Base-by-base conservation (phyloP, 2,888 invertebrate genomes). In the Lithophane socia region DNA sequence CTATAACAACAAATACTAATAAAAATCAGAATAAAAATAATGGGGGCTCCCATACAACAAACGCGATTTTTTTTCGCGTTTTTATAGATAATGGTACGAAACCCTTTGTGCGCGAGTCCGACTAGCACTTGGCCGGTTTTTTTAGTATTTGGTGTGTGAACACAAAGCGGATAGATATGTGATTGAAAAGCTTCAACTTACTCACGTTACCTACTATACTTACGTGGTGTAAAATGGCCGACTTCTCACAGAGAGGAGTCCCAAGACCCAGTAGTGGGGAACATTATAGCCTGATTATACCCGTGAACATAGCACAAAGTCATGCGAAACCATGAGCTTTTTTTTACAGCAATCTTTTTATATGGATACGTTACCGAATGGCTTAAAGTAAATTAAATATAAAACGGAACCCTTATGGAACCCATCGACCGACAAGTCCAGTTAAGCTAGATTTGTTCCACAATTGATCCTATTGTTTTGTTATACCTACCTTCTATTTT, bases 371-470 rank as follows among this genome's bases (percentile, higher is more conserved):
- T 29, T 49, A 16, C 21, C 49, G 3, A 52, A 54, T 29, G 10
- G 37, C 1, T 72, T 72, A 72, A 58, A 72, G 47, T 58, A 49
- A 49, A 76, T 42, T 24, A 54, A 77, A 69, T 54, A 61, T 78
- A 18, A 63, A 79, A 70, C 13, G 18, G 21, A 68, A 42, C n/a
- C 18, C 37, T 49, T 42, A 56, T 0, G 18, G n/a, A 2, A 78
- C 44, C 37, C 2, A 52, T 49, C 3, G 13, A 75, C 18, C 29
- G 16, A n/a, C 4, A 56, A 69, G 37, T 56, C 18, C 13, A 29
- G 61, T 42, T 63, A 79, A 79, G 24, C 70, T 18, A 29, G n/a
- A 56, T 79, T 70, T 56, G 8, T 44, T 5, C 18, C 42, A n/a
- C 13, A 37, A 37, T 64, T 56, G n/a, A 49, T 58, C n/a, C 29